phyloP scores from a whole-genome alignment of 2,797 vertebrate species.

The Meda fulgida region DNA sequence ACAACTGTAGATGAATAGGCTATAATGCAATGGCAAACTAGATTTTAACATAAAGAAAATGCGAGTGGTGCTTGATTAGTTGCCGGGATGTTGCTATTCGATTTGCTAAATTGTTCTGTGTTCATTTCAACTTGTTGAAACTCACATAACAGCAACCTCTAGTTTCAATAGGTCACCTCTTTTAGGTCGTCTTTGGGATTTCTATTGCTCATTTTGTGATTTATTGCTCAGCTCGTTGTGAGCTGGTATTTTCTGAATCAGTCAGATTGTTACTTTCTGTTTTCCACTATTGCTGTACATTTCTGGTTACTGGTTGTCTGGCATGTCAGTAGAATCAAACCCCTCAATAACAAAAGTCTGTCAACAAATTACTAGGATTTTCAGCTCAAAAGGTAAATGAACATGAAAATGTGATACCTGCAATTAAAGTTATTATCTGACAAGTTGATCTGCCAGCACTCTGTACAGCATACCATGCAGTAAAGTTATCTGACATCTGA shows the following conservation, averaged over 20 bases:
- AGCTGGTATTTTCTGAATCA: background rate
- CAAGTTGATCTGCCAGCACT: background rate
- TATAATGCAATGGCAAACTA: too few relatives aligned
- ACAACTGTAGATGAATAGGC: background rate
- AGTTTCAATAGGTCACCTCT: background rate
- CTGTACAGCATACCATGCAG: background rate
- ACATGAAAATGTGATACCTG: slow-evolving; percentile 12
- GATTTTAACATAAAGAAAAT: background rate
- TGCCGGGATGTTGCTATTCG: too few relatives aligned
- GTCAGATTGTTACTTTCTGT: background rate
- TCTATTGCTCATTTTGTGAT: background rate
- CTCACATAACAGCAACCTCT: background rate
- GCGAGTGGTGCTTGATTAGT: background rate
- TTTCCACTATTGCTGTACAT: background rate
- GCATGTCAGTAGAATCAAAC: background rate
- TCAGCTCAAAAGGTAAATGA: background rate
- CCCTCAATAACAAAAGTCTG: background rate
- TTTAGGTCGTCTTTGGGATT: background rate
- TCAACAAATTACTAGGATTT: slow-evolving; percentile 19
- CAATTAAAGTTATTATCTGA: slow-evolving; percentile 31
- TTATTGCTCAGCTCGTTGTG: too few relatives aligned
- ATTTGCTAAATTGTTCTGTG: background rate
- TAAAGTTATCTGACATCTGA: slow-evolving; percentile 22
- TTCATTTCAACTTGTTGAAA: background rate
- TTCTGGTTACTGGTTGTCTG: background rate